A percentile compares a stretch with the other conserved stretches of the same genome.
Conservation (phyloP, 2,888 invertebrate species). For the Athripsodes cinereus region DNA sequence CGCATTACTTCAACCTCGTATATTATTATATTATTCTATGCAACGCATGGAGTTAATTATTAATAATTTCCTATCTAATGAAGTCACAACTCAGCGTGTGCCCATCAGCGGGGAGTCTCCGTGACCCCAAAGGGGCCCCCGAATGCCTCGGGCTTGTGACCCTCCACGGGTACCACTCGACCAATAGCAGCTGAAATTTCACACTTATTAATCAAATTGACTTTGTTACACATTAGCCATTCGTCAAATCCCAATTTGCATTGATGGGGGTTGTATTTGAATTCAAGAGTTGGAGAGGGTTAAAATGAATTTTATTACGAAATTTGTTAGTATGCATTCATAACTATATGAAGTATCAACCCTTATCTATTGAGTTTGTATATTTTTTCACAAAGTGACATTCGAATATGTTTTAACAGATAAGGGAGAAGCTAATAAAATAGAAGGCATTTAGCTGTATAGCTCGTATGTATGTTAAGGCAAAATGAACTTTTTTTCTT, state of each 20-base stretch:
- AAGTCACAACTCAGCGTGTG: slow-evolving; percentile 13
- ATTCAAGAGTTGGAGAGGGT: not conserved
- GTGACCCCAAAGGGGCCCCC: slow-evolving; percentile 1
- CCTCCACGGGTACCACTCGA: not conserved
- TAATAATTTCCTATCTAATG: slow-evolving; percentile 7
- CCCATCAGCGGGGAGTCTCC: not conserved
- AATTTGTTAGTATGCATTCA: too few relatives aligned
- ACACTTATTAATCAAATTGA: slow-evolving; percentile 10
- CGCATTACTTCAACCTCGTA: too few relatives aligned
- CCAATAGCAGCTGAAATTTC: slow-evolving; percentile 8
- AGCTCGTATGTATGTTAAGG: too few relatives aligned
- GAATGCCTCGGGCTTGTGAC: not conserved
- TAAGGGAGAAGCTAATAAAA: too few relatives aligned
- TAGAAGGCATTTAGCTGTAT: too few relatives aligned
- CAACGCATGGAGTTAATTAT: not conserved
- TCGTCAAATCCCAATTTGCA: slow-evolving; percentile 7
- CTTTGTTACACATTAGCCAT: slow-evolving; percentile 4
- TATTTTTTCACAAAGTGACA: too few relatives aligned
- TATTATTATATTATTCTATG: too few relatives aligned
- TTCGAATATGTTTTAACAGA: too few relatives aligned
- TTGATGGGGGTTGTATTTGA: not conserved
- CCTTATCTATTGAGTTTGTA: too few relatives aligned
- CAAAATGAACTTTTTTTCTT: too few relatives aligned
- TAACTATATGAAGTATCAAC: too few relatives aligned
- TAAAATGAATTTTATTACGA: too few relatives aligned